phyloP scores from a whole-genome alignment of 2,113 vertebrate genomes.

The Ahaetulla prasina region DNA sequence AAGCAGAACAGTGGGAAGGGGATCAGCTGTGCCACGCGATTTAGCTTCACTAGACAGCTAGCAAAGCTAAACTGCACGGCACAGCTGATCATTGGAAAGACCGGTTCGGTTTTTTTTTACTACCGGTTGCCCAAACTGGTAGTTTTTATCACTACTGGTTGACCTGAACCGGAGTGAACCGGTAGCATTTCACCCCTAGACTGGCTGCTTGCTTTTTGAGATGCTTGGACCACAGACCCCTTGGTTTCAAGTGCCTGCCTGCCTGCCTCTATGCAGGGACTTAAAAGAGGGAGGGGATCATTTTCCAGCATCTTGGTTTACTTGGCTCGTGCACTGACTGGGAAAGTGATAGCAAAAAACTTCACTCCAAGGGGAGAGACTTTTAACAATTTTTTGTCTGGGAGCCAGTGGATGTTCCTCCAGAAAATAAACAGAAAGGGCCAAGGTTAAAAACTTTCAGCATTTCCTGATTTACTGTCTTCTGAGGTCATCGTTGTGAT shows the following conservation, averaged over 20 bases:
- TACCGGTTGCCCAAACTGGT: too few relatives aligned
- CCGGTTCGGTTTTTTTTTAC: too few relatives aligned
- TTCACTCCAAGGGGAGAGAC: background rate
- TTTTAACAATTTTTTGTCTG: background rate
- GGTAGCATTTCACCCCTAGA: too few relatives aligned
- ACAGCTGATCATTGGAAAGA: too few relatives aligned
- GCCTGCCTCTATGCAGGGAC: background rate
- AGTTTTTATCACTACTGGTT: too few relatives aligned
- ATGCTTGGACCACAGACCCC: background rate
- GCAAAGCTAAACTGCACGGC: too few relatives aligned
- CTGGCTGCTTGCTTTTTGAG: background rate
- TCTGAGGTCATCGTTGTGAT: conserved; percentile 5
- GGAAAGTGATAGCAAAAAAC: background rate
- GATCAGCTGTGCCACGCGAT: too few relatives aligned
- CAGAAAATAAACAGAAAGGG: background rate
- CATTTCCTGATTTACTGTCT: background rate
- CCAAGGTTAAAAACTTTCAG: background rate
- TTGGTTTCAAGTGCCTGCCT: conserved; percentile 1
- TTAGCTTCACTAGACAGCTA: too few relatives aligned
- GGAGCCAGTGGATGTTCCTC: too few relatives aligned
- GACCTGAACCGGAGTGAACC: too few relatives aligned
- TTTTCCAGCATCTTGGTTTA: background rate
- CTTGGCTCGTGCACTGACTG: background rate
- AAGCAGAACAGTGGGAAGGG: too few relatives aligned
- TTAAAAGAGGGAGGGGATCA: background rate